Evolutionary conservation across 30 jellyfish, hydroid and myxozoan genomes (phyloP).

Genomic region (Aurelia aurita): DNA sequence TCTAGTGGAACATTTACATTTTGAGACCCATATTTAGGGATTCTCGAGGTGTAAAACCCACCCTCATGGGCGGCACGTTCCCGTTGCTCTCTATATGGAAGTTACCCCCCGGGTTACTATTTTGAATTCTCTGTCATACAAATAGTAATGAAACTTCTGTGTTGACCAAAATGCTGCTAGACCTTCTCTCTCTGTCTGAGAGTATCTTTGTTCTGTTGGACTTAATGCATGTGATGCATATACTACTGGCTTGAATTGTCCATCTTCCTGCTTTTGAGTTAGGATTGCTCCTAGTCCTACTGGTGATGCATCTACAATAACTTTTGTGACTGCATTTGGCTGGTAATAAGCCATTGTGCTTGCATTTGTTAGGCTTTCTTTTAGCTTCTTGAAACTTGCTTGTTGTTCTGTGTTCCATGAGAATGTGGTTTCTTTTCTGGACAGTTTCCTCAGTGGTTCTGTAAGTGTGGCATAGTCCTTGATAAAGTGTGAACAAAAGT

Average conservation of each 20-base stretch:
- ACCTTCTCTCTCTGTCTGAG: conserved; percentile 68
- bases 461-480: conserved; percentile 59
- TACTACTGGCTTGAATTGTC: conserved; percentile 27
- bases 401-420: conserved; percentile 39
- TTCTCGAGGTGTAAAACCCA: too few species aligned
- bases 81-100: too few species aligned
- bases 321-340: conserved; percentile 45
- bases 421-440: conserved; percentile 40
- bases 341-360: conserved; percentile 48
- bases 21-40: too few species aligned
- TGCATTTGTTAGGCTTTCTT: conserved; percentile 48
- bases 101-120: too few species aligned
- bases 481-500: conserved; percentile 49
- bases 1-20: too few species aligned
- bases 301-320: conserved; percentile 54
- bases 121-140: conserved; percentile 54
- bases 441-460: conserved; percentile 44
- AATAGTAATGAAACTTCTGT: conserved; percentile 48
- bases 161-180: conserved; percentile 52
- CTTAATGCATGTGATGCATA: conserved; percentile 57
- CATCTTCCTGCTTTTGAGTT: too few species aligned
- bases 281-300: conserved; percentile 69
- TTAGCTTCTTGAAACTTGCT: conserved; percentile 23
- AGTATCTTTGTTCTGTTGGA: conserved; percentile 55
- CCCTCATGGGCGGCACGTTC: too few species aligned